Base-by-base conservation (phyloP, 2,113 vertebrate species). In the Tapirus terrestris region DNA sequence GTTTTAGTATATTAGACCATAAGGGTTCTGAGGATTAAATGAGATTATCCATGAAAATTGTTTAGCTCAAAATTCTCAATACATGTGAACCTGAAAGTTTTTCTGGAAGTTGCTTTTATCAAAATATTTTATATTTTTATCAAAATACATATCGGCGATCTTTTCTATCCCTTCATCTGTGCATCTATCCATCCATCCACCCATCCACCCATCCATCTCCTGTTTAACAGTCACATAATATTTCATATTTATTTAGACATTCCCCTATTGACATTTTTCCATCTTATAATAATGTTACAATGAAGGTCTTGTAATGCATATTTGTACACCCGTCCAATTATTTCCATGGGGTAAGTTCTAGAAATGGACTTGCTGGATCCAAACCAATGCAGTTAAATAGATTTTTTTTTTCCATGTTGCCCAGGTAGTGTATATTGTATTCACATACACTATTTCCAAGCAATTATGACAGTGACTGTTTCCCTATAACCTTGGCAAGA, bases 61-160 rank as follows among this genome's bases (percentile, higher is more conserved):
- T 45, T 96, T 84, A 79, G 31, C 60, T 14, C 39, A 67, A 29
- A 82, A 88, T 76, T 91, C 61, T 72, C 58, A 94, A 58, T 51
- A 87, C 43, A 81, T 72, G 80, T 36, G 88, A 82, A 92, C 29
- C 56, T 68, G 51, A 53, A 94, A 43, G 13, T 76, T 58, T 73
- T 67, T 45, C 77, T 73, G 39, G 21, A 89, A 96, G 61, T 89
- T 95, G n/a, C 61, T 93, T 93, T 96, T 67, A 91, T 83, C 29
- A 61, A 39, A 39, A 39, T 39, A 39, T 39, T 39, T 39, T 39
- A 39, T 39, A 39, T 39, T 39, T 39, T 39, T 39, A 39, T 92
- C 39, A 84, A 70, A 88, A 56, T 53, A 45, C 33, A 94, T 79
- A 68, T 75, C 12, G 75, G 81, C 27, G 67, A 68, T 36, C 2